Evolutionary conservation across 2,113 vertebrate genomes (phyloP).

Genomic region (Pavo muticus): DNA sequence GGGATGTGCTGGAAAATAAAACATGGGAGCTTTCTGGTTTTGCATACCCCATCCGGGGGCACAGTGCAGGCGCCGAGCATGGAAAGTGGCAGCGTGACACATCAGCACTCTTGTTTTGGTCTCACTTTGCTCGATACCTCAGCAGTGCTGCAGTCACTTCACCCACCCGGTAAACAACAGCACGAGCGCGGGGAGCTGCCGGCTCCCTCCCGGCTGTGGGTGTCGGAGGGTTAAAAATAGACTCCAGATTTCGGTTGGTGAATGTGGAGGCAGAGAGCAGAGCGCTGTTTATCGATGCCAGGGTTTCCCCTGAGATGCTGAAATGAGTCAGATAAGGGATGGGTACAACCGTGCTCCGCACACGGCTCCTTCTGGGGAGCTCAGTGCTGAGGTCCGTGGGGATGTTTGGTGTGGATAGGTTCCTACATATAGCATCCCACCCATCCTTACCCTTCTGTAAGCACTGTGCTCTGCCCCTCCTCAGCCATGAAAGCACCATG

Average conservation of each 20-base stretch:
- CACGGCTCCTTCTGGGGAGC: fast-evolving
- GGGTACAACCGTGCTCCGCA: background rate
- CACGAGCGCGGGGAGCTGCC: background rate
- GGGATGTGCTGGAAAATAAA: background rate
- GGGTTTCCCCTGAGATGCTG: constrained; percentile 35
- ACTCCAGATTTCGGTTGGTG: constrained; percentile 49
- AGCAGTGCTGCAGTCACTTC: background rate
- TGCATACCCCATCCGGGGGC: background rate
- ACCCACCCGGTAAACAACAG: background rate
- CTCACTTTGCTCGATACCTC: background rate
- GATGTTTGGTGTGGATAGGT: fast-evolving
- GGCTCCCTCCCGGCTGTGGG: background rate
- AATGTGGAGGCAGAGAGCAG: constrained; percentile 52
- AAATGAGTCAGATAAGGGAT: constrained; percentile 68
- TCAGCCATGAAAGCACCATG: too few species aligned
- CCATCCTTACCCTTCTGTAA: background rate
- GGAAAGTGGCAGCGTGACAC: background rate
- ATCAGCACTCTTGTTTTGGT: background rate
- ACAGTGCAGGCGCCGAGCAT: background rate
- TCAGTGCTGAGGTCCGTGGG: background rate
- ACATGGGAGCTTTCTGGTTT: background rate
- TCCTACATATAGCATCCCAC: fast-evolving
- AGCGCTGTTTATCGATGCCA: constrained; percentile 59
- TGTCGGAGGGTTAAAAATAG: constrained; percentile 67
- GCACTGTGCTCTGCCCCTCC: fast-evolving